Evolutionary conservation across 35 echinoderm and acorn worm species (phyloP), one percentile per base, ranked within the genome.

Genomic region (Apostichopus californicus): DNA sequence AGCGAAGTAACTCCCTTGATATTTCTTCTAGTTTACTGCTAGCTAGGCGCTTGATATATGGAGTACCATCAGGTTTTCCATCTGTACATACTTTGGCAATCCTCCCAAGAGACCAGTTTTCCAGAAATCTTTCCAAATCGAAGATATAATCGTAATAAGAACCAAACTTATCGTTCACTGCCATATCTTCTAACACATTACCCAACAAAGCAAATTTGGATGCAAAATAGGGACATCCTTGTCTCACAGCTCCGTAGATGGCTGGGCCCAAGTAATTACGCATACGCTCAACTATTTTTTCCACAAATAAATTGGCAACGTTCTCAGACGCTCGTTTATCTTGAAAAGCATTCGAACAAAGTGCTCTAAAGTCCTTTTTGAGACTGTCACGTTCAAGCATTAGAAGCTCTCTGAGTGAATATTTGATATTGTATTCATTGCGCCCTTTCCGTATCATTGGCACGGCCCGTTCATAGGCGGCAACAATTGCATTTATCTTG

Each of bases 141-240:
- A 89, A 89, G 1, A 89, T 0, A 23, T 2, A 89, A 1, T 89
- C 1, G 23, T 89, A 89, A 23, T 89, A 89, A 17, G 4, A 23
- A n/a, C 10, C 5, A 1, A 89, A 89, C 0, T 72, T 64, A 17
- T 89, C 66, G 54, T 56, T 89, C 54, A 8, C 2, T 8, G 59
- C 86, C 22, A 89, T 89, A 24, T 89, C 86, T 23, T 89, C 58
- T 10, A 89, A 89, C 3, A 89, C 22, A 89, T 22, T 4, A 8
- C 86, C 86, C 0, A 89, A 4, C 26, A 73, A 9, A 5, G 58
- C 13, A 73, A 89, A 89, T 60, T 89, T 89, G 58, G 25, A 54
- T 5, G 52, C 12, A 60, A 73, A 89, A 1, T 22, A 89, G 5
- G 58, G 60, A 52, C 65, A 53, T 1, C 7, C 8, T 18, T 89